phyloP scores from a whole-genome alignment of 2,113 vertebrate genomes.

The Trogon melanurus region DNA sequence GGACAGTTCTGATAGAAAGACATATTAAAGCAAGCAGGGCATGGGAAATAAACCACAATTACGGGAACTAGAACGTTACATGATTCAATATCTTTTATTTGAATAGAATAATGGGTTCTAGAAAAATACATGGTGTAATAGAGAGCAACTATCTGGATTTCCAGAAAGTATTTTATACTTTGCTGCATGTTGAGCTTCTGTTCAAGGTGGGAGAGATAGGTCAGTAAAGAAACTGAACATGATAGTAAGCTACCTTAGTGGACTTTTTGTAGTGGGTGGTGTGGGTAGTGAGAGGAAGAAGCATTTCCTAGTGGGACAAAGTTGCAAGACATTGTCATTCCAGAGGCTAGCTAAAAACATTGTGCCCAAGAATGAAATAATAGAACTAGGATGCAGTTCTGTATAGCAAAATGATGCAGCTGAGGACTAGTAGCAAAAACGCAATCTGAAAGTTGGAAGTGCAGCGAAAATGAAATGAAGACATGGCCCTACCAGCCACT shows the following conservation, averaged over 20 bases:
- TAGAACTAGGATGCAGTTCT: not conserved
- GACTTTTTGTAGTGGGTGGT: not conserved
- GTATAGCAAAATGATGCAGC: not conserved
- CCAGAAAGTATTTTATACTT: not conserved
- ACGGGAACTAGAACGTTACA: not conserved
- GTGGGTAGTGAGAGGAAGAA: not conserved
- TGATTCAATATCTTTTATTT: not conserved
- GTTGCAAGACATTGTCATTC: not conserved
- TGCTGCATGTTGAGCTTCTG: not conserved
- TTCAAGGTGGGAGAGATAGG: not conserved
- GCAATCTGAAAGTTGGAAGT: not conserved
- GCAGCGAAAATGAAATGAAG: not conserved
- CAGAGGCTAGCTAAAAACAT: not conserved
- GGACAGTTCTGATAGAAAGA: not conserved
- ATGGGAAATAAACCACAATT: not conserved
- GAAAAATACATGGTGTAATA: not conserved
- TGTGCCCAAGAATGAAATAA: not conserved
- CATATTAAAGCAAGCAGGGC: not conserved
- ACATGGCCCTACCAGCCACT: not conserved
- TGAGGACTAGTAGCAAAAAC: not conserved
- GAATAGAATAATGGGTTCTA: not conserved
- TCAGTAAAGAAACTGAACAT: not conserved
- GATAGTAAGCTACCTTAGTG: not conserved
- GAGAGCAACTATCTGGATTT: not conserved
- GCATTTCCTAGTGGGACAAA: not conserved